phyloP scores from a whole-genome alignment of 2,888 invertebrate genomes.

The Metallyticus violacea region DNA sequence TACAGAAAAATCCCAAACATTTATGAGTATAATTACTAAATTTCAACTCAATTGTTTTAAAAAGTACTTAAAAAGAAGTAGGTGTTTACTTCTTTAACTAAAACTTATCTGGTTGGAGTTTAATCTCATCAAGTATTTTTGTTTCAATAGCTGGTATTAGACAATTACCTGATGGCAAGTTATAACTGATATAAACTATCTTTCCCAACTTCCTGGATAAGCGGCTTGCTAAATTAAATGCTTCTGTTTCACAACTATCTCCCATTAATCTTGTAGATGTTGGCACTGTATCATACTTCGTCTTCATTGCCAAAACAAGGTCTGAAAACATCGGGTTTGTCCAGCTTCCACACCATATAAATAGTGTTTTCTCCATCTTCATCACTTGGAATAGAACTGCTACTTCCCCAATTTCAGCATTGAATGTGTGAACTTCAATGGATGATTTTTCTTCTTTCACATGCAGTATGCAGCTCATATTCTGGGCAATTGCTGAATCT shows the following conservation, averaged over 20 bases:
- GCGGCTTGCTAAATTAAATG: constrained; percentile 44
- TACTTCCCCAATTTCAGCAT: constrained; percentile 42
- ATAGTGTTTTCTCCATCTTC: constrained; percentile 47
- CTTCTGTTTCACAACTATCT: constrained; percentile 42
- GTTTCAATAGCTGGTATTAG: constrained; percentile 43
- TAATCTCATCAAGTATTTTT: constrained; percentile 47
- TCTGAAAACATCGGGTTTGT: constrained; percentile 44
- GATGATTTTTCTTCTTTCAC: constrained; percentile 33
- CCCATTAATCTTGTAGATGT: constrained; percentile 47
- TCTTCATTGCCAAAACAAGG: constrained; percentile 44
- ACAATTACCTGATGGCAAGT: constrained; percentile 44
- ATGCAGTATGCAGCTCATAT: not conserved
- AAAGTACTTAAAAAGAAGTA: too few species aligned
- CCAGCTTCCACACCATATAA: constrained; percentile 49
- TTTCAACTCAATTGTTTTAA: too few species aligned
- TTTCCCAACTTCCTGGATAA: constrained; percentile 48
- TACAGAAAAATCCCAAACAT: too few species aligned
- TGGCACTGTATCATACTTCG: constrained; percentile 40
- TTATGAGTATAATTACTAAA: too few species aligned
- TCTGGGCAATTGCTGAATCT: not conserved
- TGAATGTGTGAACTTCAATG: constrained; percentile 43
- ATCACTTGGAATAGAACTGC: constrained; percentile 46
- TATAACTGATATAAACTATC: constrained; percentile 52
- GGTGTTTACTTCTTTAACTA: not conserved
- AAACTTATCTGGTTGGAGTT: constrained; percentile 43